Evolutionary conservation across 2,797 vertebrate species (phyloP).

Genomic region (Loris lydekkerianus): DNA sequence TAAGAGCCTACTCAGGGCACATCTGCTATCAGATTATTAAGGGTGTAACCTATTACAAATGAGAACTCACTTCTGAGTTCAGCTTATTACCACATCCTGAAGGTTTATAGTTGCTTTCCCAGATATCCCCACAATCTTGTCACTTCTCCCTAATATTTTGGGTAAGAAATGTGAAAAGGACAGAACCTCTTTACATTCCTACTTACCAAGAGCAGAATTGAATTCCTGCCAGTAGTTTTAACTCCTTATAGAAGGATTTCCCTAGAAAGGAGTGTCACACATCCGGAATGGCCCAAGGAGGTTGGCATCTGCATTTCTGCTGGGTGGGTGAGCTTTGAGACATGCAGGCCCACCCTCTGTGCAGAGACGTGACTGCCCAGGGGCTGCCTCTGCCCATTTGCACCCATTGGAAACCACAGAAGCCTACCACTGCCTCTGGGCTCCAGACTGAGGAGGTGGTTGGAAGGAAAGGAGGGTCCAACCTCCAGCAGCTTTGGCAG

Average conservation of each 20-base stretch:
- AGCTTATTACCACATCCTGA: constrained; percentile 9
- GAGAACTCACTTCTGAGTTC: background rate
- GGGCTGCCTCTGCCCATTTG: background rate
- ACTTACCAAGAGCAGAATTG: background rate
- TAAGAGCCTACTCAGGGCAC: background rate
- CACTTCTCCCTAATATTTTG: background rate
- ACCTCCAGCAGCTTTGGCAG: background rate
- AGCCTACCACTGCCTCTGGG: background rate
- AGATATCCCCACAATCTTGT: background rate
- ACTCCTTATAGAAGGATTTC: background rate
- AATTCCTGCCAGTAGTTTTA: background rate
- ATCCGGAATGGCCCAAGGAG: background rate
- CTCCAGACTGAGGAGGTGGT: background rate
- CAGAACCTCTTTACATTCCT: background rate
- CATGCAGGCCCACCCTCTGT: background rate
- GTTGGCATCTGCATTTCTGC: background rate
- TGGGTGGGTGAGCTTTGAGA: background rate
- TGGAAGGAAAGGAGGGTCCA: background rate
- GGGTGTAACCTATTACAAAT: background rate
- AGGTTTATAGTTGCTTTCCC: background rate
- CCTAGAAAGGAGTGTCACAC: background rate
- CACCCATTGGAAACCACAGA: background rate
- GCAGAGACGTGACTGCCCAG: background rate
- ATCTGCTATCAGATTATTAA: background rate
- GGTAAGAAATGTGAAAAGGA: background rate